Base-by-base conservation (phyloP, 2,888 invertebrate species). In the Perizoma flavofasciatum region DNA sequence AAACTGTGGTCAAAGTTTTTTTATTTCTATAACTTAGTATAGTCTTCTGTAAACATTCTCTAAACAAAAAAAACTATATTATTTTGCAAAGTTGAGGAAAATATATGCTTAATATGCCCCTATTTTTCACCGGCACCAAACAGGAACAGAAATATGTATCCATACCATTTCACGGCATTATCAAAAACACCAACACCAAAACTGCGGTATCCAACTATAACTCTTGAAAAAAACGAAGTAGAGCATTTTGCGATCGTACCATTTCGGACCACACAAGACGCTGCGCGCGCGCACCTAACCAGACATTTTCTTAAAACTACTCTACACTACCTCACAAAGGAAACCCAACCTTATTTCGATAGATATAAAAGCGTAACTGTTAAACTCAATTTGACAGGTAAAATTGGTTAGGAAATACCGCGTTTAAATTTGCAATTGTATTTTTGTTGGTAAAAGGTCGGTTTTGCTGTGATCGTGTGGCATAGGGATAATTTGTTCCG, bases 241-340 rank as follows among this genome's bases (percentile, higher is more conserved):
- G 71, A 79, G 77, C 71, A 61, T 48, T 45, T 72, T 55, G 68
- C 55, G 22, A 53, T 10, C 71, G 50, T 58, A 59, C 35, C 63
- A 59, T 55, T 59, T 47, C 45, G 41, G 80, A 79, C 80, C 79
- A 79, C 81, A 80, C 80, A 79, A 77, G 74, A 61, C 48, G 78
- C 62, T 39, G 51, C 70, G 72, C 72, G 66, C 69, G 69, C 67
- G 72, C 68, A 49, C 66, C 55, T 22, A 22, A 22, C 22, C 22
- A 22, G 22, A 22, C 71, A 68, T 77, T 75, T 75, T 44, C 52
- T 41, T 9, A 40, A 47, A 56, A 41, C 57, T 70, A 70, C 47
- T 55, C 22, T 49, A 59, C 22, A 41, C 53, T 5, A 11, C 10
- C n/a, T 41, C 32, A 7, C 66, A 66, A 57, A 6, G 44, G 0